Evolutionary conservation across 2,113 vertebrate species (phyloP), one percentile per base, ranked within the genome.

Genomic region (Ascaphus truei): DNA sequence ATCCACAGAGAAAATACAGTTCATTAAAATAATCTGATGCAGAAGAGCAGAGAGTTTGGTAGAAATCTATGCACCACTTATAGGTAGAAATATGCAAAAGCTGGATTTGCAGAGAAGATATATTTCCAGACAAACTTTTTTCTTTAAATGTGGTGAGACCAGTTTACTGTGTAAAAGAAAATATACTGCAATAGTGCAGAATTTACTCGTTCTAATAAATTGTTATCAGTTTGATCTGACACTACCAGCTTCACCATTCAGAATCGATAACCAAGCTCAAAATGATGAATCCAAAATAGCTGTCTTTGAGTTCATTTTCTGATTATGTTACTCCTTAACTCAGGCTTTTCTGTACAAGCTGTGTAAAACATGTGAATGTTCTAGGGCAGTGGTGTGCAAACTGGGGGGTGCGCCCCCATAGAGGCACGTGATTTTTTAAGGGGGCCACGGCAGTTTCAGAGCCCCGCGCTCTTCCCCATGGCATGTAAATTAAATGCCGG

Each of bases 1-100:
- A 47, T 47, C 59, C 48, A 36, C 26, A 31, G 59, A 41, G 59
- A 62, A 62, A 62, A 62, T 29, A 47, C 27, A 33, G 59, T 29
- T 31, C 27, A 48, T 62, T 62, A 41, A 62, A 62, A 31, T 62
- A 31, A 62, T 62, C 23, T 43, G n/a, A 62, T 62, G 27, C 59
- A 47, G 48, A 62, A 18, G 30, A 48, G 59, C 48, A 62, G 41
- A 23, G 25, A 30, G 13, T 62, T 8, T n/a, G 48, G 45, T 29
- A 62, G 9, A 26, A 48, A 47, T 48, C 59, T 18, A 4, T 10
- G 41, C 41, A 48, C 41, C 13, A 13, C 41, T 48, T 62, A 48
- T n/a, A 47, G 20, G 30, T 48, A 22, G 41, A 22, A 41, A 48
- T 62, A 62, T 62, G 39, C 59, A 47, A 20, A 62, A 31, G 29